Base-by-base conservation (phyloP, 2,797 vertebrate genomes). In the Melanogrammus aeglefinus region DNA sequence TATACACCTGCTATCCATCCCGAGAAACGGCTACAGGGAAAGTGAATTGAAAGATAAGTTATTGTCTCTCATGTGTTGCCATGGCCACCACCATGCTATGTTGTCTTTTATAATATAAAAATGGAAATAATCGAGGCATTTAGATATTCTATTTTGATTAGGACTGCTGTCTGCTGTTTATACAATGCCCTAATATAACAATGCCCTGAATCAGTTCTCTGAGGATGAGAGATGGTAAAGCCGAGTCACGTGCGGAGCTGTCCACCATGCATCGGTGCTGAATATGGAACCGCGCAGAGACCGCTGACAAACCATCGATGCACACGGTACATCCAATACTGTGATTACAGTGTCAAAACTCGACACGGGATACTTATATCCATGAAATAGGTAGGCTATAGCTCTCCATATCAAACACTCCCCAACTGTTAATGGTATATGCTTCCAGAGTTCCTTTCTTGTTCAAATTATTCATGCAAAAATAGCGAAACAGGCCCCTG, bases 41-140 rank as follows among this genome's bases (percentile, higher is more conserved):
- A 57, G 57, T 27, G 63, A 71, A 75, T 24, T 9, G 12, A n/a
- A 14, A 72, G 80, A 80, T 82, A 82, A 85, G 84, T 89, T 83
- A 79, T 81, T 88, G 88, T 88, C 88, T 91, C 87, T 85, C 3
- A 33, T 83, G 84, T 91, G 92, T 94, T 94, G 90, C 90, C 88
- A 92, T 93, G 91, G 90, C 79, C 85, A 92, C 91, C 78, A 77
- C 44, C 81, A 16, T 76, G 31, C 2, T 69, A 27, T 6, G 63
- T 27, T 3, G n/a, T 27, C 9, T 27, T 69, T 63, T 63, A n/a
- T 9, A 63, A 76, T 75, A 36, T 38, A 76, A 39, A 79, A 16
- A 72, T 80, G 7, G 29, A 36, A 66, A 66, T 24, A 27, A 69
- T 27, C 6, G 57, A 66, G 9, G 57, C 57, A 3, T 66, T 24